Evolutionary conservation across 2,888 invertebrate genomes (phyloP).

Genomic region (Isoperla grammatica): DNA sequence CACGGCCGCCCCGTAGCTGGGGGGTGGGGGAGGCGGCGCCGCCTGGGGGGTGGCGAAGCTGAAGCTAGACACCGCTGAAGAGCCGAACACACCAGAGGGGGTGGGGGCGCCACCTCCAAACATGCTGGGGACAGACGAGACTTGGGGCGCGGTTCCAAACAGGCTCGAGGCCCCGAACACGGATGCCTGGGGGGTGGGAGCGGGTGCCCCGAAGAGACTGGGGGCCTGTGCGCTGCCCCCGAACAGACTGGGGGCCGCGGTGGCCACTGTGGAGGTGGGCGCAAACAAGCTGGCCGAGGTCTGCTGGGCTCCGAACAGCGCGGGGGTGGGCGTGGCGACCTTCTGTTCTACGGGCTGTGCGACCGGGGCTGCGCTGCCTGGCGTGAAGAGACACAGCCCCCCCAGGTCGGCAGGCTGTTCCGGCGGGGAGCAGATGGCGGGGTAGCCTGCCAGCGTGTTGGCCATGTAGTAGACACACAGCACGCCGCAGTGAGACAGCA

Average conservation of each 20-base stretch:
- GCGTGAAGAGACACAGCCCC: constrained; percentile 9
- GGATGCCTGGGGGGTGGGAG: too few relatives aligned
- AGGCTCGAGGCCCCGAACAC: too few relatives aligned
- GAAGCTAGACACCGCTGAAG: not conserved
- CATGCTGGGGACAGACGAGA: too few relatives aligned
- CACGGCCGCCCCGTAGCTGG: too few relatives aligned
- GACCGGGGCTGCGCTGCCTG: not conserved
- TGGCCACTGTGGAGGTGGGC: too few relatives aligned
- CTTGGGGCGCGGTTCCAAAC: too few relatives aligned
- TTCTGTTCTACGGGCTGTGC: not conserved
- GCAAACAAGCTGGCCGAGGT: too few relatives aligned
- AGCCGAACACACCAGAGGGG: not conserved
- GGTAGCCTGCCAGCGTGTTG: constrained; percentile 56
- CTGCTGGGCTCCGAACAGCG: not conserved
- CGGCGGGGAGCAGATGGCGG: constrained; percentile 58
- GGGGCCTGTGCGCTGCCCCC: too few relatives aligned
- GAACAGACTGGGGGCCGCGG: too few relatives aligned
- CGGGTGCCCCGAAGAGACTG: too few relatives aligned
- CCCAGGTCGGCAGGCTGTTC: constrained; percentile 45
- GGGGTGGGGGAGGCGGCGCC: too few relatives aligned
- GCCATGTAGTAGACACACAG: constrained; percentile 72
- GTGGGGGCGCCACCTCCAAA: not conserved
- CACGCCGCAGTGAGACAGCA: constrained; percentile 71
- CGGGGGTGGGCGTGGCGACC: not conserved
- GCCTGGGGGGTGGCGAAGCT: too few relatives aligned